These are phyloP conservation scores for Callyntrura sp. DNA, from an alignment of 2,888 invertebrate genomes.

Conservation along the genomic window DNA sequence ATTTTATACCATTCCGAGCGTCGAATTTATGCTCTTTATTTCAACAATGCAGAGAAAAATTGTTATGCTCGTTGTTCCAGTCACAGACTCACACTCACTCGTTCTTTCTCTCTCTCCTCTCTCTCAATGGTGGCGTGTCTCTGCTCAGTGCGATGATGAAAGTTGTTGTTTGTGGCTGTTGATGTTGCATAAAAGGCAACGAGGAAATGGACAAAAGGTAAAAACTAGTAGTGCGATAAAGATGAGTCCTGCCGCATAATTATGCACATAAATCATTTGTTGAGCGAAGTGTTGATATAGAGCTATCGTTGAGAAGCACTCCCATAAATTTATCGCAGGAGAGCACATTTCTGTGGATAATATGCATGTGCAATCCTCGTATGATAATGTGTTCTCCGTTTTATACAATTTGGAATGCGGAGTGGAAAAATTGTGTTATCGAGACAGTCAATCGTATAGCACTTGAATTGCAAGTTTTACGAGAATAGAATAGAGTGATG, in stretches of 20 bases:
- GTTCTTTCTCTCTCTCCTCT: neutral
- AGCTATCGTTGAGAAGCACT: constrained; percentile 32
- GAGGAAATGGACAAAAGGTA: constrained; percentile 55
- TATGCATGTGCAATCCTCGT: neutral
- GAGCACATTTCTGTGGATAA: neutral
- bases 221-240: constrained; percentile 60
- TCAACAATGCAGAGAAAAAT: neutral
- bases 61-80: neutral
- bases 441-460: constrained; percentile 51
- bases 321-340: constrained; percentile 13
- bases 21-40: neutral
- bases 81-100: neutral
- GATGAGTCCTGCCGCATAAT: constrained; percentile 52
- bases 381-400: neutral
- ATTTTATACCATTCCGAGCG: neutral
- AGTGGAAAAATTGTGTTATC: constrained; percentile 53
- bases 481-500: constrained; percentile 57
- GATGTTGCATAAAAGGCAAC: neutral
- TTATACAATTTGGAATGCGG: constrained; percentile 46
- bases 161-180: neutral
- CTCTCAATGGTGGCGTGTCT: neutral
- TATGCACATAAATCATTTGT: constrained; percentile 71
- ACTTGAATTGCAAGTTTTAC: constrained; percentile 71
- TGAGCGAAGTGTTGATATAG: constrained; percentile 57
- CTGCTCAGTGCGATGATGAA: neutral